Percentiles rank a stretch among this genome's conserved stretches.
phyloP scores from a whole-genome alignment of 1,140 invertebrate genomes.

The Psilanteris sp. region DNA sequence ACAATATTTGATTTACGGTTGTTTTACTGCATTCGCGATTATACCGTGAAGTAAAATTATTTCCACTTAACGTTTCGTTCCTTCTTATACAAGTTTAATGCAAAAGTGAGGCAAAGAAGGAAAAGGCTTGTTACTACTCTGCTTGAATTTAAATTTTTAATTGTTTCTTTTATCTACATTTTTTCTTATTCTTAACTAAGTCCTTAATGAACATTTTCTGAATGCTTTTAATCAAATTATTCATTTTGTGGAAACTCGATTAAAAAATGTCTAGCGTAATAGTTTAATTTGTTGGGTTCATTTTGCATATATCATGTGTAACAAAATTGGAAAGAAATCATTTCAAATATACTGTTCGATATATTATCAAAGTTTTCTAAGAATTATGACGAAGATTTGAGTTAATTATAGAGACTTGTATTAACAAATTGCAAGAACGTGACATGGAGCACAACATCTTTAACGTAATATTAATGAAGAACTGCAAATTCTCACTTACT shows the following conservation, averaged over 20 bases:
- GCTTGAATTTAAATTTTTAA: slow-evolving; percentile 48
- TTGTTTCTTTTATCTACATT: slow-evolving; percentile 50
- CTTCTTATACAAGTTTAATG: slow-evolving; percentile 25
- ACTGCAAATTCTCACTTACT: neutral
- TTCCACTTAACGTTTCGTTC: slow-evolving; percentile 13
- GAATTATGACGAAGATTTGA: slow-evolving; percentile 2
- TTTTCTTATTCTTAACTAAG: slow-evolving; percentile 27
- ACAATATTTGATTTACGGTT: slow-evolving; percentile 37
- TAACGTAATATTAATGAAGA: slow-evolving; percentile 13
- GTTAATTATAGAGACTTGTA: slow-evolving; percentile 1
- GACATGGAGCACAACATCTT: slow-evolving; percentile 5
- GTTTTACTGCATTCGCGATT: slow-evolving; percentile 25
- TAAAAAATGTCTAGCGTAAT: slow-evolving; percentile 7
- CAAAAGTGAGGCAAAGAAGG: neutral
- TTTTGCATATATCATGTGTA: neutral
- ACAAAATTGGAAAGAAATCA: neutral
- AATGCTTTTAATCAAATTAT: slow-evolving; percentile 47
- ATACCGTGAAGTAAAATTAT: slow-evolving; percentile 27
- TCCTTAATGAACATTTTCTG: slow-evolving; percentile 30
- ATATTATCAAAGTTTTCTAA: neutral
- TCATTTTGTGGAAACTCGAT: slow-evolving; percentile 23
- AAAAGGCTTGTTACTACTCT: slow-evolving; percentile 28
- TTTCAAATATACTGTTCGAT: neutral
- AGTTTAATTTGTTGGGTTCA: neutral
- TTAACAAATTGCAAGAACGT: slow-evolving; percentile 11